Base-by-base conservation (phyloP, 2,113 vertebrate species). In the Acrocephalus kingi region DNA sequence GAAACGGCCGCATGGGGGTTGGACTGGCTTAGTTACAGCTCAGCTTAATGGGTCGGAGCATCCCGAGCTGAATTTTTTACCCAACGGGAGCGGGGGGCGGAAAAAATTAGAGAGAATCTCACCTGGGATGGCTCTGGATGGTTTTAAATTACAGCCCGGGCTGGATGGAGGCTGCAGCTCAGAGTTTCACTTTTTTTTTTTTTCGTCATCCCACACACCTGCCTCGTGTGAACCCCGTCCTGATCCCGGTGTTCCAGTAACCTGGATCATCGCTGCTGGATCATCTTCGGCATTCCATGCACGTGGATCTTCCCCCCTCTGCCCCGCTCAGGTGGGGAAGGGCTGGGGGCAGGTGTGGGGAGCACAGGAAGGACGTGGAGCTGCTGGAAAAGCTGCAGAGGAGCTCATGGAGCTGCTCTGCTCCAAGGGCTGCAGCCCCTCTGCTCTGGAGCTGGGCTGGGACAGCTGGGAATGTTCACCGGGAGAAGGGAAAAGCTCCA, bases 1-100 rank as follows among this genome's bases (percentile, higher is more conserved):
- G 46, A 58, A 68, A 51, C 5, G 17, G 41, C 69, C 5, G 3
- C 33, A 49, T 1, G 76, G 87, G 90, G 77, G 37, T 89, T 94
- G 87, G 87, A 19, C 67, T 48, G 90, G 66, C 71, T 94, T 23
- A 54, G 66, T 67, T 90, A 84, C 87, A 89, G 90, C 90, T 81
- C 46, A 2, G 66, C 28, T 77, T 74, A 62, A 37, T 28, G 69
- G 68, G 63, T 69, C 6, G 1, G 58, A 76, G 83, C 13, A 7
- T 79, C 84, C 87, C 2, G 2, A 72, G 87, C 28, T 1, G 54
- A 77, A 45, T 0, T 20, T 37, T 64, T 67, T 39, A 72, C n/a
- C 62, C 84, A 74, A 4, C 35, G 61, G 75, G 35, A 87, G 56
- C 11, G 9, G 37, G 8, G 6, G 21, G 13, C 7, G 18, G 5